Evolutionary conservation across 2,797 vertebrate genomes (phyloP), one percentile per base, ranked within the genome.

Genomic region (Rachycentron canadum): DNA sequence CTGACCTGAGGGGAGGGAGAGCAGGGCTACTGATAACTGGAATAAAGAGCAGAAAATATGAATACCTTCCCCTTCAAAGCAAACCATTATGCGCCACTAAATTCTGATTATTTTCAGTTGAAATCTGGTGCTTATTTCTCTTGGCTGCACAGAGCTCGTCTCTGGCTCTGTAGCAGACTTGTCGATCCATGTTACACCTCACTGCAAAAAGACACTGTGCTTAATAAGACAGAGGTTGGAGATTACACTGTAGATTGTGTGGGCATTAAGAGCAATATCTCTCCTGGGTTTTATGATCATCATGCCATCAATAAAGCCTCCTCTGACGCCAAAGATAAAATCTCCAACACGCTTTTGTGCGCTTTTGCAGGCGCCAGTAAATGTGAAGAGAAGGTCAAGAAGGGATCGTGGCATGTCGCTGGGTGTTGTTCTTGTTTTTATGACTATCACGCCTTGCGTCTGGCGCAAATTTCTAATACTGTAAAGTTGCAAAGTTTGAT

Each of bases 51-150:
- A 78, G 83, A 90, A 89, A 86, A 88, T 90, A 90, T 88, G 86
- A 91, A 87, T 91, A 79, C 90, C 84, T 89, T 91, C 86, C 82
- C 85, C 88, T 91, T 93, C 90, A 92, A 92, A 91, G 91, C 74
- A 81, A 91, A 78, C 85, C 80, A 91, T 91, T 91, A 91, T 86
- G 65, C 53, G 58, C 84, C 89, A 82, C 85, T 86, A 88, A 87
- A 88, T 88, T 92, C 75, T 83, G 89, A 87, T 92, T 92, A 90
- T 92, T 93, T 91, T 90, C 81, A 73, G 52, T 84, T 57, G 16
- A 56, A 89, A 89, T 86, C 71, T 60, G 68, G 25, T 72, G 86
- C 87, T 89, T 92, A 83, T 93, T 91, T 92, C 86, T 88, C 75
- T 91, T 90, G 92, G 91, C 89, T 69, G 73, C 45, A 32, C 9